phyloP scores from a whole-genome alignment of 1,140 invertebrate species.

The Drosophila nigrodunni region DNA sequence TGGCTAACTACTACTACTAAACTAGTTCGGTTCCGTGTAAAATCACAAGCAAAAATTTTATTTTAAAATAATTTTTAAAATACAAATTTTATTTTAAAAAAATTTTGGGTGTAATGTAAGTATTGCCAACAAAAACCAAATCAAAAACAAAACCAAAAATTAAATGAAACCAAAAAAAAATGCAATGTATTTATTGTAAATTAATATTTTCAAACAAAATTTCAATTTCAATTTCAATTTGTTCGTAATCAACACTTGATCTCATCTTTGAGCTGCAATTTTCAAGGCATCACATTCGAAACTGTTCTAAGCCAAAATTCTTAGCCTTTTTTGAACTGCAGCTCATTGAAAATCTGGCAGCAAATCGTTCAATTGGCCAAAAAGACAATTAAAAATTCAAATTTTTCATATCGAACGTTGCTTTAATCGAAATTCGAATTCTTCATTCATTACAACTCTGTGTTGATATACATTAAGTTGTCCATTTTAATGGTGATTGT shows the following conservation, averaged over 20 bases:
- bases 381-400: slow-evolving; percentile 22
- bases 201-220: slow-evolving; percentile 52
- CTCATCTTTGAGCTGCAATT: slow-evolving; percentile 23
- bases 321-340: slow-evolving; percentile 24
- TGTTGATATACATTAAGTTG: slow-evolving; percentile 30
- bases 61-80: slow-evolving; percentile 85
- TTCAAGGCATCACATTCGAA: slow-evolving; percentile 15
- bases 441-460: slow-evolving; percentile 50
- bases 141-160: slow-evolving; percentile 41
- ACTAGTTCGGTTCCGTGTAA: slow-evolving; percentile 69
- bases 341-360: slow-evolving; percentile 14
- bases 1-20: slow-evolving; percentile 9
- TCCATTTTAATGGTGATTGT: slow-evolving; percentile 55
- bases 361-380: slow-evolving; percentile 50
- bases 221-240: slow-evolving; percentile 25
- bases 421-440: slow-evolving; percentile 38
- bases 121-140: slow-evolving; percentile 70
- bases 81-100: slow-evolving; percentile 85
- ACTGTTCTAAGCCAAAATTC: background rate
- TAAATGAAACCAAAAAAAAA: too few relatives aligned
- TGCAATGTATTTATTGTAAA: slow-evolving; percentile 71
- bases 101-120: slow-evolving; percentile 85
- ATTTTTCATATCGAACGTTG: slow-evolving; percentile 15
- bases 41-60: slow-evolving; percentile 84
- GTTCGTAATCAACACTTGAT: slow-evolving; percentile 21